phyloP scores from a whole-genome alignment of 2,797 vertebrate genomes.

The Lycodopsis pacificus region DNA sequence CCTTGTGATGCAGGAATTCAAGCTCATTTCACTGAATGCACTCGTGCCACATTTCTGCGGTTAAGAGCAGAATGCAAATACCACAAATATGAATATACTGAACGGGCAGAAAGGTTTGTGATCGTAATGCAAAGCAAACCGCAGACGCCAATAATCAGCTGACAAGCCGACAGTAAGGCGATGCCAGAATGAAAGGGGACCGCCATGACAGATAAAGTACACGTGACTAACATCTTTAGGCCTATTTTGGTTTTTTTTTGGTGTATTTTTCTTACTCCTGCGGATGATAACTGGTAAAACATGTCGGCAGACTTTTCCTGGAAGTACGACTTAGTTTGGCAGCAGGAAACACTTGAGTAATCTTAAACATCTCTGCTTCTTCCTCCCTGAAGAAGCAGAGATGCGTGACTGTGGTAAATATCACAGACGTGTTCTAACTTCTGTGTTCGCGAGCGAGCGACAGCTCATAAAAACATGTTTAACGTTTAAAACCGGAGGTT shows the following conservation, averaged over 20 bases:
- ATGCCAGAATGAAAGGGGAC: background rate
- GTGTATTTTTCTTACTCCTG: background rate
- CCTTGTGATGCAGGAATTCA: background rate
- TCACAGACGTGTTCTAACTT: too few relatives aligned
- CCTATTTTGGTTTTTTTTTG: background rate
- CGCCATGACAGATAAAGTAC: background rate
- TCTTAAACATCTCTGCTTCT: background rate
- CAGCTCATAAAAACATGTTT: background rate
- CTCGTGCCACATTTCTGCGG: background rate
- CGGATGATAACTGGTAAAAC: background rate
- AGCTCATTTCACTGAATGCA: background rate
- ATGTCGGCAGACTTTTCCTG: background rate
- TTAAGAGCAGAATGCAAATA: background rate
- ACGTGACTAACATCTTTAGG: background rate
- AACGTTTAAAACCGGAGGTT: background rate
- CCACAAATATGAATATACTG: background rate
- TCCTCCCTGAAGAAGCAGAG: background rate
- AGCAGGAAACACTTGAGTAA: background rate
- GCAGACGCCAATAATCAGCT: background rate
- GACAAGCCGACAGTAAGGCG: background rate
- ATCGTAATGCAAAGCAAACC: conserved; percentile 29
- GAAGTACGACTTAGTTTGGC: background rate
- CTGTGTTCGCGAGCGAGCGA: background rate
- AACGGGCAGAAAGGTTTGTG: background rate
- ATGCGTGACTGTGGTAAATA: background rate